Base-by-base conservation (phyloP, 2,113 vertebrate genomes). In the Xiphorhynchus elegans region DNA sequence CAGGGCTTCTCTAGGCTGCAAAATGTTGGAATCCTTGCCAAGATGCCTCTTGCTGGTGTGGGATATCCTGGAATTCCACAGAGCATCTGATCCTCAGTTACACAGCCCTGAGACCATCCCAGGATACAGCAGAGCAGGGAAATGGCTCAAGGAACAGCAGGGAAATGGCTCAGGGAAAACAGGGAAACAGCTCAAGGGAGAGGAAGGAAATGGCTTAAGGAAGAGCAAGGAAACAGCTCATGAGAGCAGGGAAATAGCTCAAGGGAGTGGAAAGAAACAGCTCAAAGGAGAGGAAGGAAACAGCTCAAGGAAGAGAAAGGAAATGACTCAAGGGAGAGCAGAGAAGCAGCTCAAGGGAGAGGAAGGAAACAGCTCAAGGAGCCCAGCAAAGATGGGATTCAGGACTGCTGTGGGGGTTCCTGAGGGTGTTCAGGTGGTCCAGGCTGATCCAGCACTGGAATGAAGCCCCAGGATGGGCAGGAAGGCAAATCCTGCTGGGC, bases 311-410 rank as follows among this genome's bases (percentile, higher is more conserved):
- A 90, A 56, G 6, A 37, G 37, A 37, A 37, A 37, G 28, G 6
- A 52, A 64, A 6, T 5, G 9, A 7, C 4, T 55, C 19, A 14
- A 25, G 12, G 23, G 4, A 53, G 1, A 29, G 1, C 10, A 17
- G 8, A 26, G 18, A 44, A 64, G 5, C 8, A 9, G 16, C 56
- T 35, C 33, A 21, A 33, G 11, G 31, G 2, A 68, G 18, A 56
- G 19, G 6, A 33, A 10, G 1, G 58, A 52, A 83, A 25, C 0
- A 1, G n/a, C 21, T 62, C 28, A 5, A 0, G 4, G 9, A 90
- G 5, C 20, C 23, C 40, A 28, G 46, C 5, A 74, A 64, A 47
- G 59, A 24, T 2, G 16, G 60, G 74, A 42, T 35, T 26, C 2
- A 2, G 67, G 17, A 47, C 5, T 67, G 14, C 24, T 55, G 8